phyloP scores from a whole-genome alignment of 2,113 vertebrate genomes.

The Raja brachyura region DNA sequence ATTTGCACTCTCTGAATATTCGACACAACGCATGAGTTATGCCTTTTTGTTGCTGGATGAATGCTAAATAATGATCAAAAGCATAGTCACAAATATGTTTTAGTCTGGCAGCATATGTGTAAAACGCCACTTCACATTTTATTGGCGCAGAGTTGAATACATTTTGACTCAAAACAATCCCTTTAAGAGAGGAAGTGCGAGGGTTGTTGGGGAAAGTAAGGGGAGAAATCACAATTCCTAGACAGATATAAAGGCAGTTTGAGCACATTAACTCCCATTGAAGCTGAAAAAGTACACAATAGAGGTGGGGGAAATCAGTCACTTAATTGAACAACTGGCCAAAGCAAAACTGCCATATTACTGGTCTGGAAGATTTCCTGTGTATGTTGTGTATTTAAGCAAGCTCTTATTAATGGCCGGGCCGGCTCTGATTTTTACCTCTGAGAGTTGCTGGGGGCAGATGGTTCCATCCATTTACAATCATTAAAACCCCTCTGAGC shows the following conservation, averaged over 20 bases:
- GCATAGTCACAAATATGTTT: neutral
- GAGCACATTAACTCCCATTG: slow-evolving; percentile 31
- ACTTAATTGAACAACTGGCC: slow-evolving; percentile 33
- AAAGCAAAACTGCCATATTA: slow-evolving; percentile 30
- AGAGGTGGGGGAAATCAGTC: neutral
- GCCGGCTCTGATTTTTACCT: slow-evolving; percentile 23
- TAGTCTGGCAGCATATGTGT: neutral
- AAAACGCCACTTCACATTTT: neutral
- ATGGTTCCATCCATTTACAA: slow-evolving; percentile 28
- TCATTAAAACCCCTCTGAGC: slow-evolving; percentile 32
- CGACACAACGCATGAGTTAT: neutral
- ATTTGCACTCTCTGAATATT: neutral
- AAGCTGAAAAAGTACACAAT: slow-evolving; percentile 12
- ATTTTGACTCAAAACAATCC: slow-evolving; percentile 13
- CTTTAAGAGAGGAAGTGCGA: slow-evolving; percentile 17
- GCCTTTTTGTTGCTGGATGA: neutral
- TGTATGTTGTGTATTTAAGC: slow-evolving; percentile 26
- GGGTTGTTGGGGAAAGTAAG: neutral
- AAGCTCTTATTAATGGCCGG: slow-evolving; percentile 24
- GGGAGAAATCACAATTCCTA: neutral
- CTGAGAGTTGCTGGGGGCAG: slow-evolving; percentile 26
- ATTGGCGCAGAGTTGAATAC: neutral
- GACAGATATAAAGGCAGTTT: slow-evolving; percentile 34
- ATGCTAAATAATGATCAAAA: neutral
- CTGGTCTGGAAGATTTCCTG: slow-evolving; percentile 26